phyloP scores from a whole-genome alignment of 2,797 vertebrate species.

The Menidia menidia region DNA sequence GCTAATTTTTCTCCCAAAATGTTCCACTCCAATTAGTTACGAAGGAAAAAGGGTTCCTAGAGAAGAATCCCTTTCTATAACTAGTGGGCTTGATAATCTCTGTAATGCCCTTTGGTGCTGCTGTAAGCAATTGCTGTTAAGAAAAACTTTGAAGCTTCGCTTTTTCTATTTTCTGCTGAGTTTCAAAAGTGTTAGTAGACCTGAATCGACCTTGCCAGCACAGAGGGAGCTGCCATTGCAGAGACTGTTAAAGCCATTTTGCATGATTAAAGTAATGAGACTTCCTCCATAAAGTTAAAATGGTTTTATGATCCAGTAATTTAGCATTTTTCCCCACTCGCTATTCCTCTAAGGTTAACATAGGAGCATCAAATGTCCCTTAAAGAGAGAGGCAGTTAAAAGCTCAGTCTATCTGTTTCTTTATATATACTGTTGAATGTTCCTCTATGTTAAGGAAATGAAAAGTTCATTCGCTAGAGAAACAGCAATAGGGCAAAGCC shows the following conservation, averaged over 20 bases:
- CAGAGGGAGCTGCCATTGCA: conserved; percentile 51
- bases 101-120: conserved; percentile 76
- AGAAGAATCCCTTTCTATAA: conserved; percentile 69
- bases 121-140: conserved; percentile 75
- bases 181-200: conserved; percentile 70
- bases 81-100: conserved; percentile 73
- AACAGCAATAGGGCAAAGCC: conserved; percentile 50
- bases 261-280: conserved; percentile 77
- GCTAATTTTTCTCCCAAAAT: conserved; percentile 21
- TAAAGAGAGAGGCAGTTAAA: conserved; percentile 62
- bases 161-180: conserved; percentile 70
- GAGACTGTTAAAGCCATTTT: conserved; percentile 71
- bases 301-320: conserved; percentile 72
- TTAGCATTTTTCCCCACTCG: conserved; percentile 56
- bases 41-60: conserved; percentile 32
- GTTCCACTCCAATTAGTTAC: conserved; percentile 29
- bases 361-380: conserved; percentile 60
- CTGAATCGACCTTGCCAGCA: conserved; percentile 70
- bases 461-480: conserved; percentile 73
- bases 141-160: conserved; percentile 69
- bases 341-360: conserved; percentile 61
- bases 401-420: conserved; percentile 60
- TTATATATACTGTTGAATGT: conserved; percentile 57
- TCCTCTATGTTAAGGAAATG: conserved; percentile 66
- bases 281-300: conserved; percentile 73